Base-by-base conservation (phyloP, 2,113 vertebrate genomes). In the Montifringilla adamsi region DNA sequence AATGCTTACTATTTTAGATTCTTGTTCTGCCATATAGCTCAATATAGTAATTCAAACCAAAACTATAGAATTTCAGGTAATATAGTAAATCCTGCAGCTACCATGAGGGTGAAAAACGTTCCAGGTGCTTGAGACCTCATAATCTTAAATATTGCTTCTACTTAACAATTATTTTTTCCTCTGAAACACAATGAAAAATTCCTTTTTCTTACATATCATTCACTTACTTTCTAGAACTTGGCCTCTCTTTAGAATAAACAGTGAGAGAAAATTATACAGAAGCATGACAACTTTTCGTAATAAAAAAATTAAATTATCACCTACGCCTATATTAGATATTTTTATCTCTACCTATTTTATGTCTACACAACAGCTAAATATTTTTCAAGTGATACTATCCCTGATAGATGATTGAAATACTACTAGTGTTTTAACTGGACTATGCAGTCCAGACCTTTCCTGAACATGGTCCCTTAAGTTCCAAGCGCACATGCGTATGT, bases 291-390 rank as follows among this genome's bases (percentile, higher is more conserved):
- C 3, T 26, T 87, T 88, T 68, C 20, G 1, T 47, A 43, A 69
- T 35, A 14, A 75, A 52, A 87, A 43, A 50, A 27, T 11, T 39
- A 11, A 39, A 20, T 41, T 43, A 60, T 53, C 26, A 43, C 15
- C 26, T 68, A 33, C 0, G 0, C 9, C 10, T 27, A 4, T 44
- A 33, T 58, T 41, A 37, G 37, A 18, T 60, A 15, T 79, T 24
- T 88, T 72, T 50, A 78, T 56, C 41, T 79, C 11, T 33, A 60
- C 3, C n/a, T 77, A 62, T 90, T 70, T 79, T 53, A 77, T 52
- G 17, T 50, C 47, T 50, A 84, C 2, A 30, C 9, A 74, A 28
- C 18, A 89, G 49, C 12, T 66, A 77, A 89, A 58, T 84, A 59
- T 41, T 69, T 26, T 83, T 93, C 47, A 37, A 31, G 15, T 10